Conservation (phyloP, 2,888 invertebrate species). For the Phyllotreta cruciferae region DNA sequence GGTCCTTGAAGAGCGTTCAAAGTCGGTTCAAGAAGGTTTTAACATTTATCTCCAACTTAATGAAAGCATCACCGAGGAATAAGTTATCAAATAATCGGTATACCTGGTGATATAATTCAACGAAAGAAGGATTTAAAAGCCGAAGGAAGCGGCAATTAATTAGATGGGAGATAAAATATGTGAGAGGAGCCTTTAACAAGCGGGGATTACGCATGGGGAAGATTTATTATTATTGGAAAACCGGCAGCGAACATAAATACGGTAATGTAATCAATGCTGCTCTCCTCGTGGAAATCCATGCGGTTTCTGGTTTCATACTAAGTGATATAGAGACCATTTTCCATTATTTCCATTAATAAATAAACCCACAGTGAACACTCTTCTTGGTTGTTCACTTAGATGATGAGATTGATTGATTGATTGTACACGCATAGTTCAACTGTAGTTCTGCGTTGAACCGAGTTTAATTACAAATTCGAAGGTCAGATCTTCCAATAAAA, state of each 20-base stretch:
- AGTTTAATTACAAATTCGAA: too few relatives aligned
- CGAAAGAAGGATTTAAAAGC: not conserved
- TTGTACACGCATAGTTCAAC: too few relatives aligned
- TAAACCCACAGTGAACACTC: too few relatives aligned
- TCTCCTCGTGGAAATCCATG: conserved; percentile 7
- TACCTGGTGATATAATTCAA: not conserved
- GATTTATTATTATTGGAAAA: conserved; percentile 15
- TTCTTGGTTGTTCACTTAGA: too few relatives aligned
- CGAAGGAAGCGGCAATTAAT: conserved; percentile 1
- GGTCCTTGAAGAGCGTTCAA: too few relatives aligned
- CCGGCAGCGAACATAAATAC: conserved; percentile 11
- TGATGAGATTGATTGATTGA: too few relatives aligned
- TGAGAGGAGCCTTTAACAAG: conserved; percentile 11
- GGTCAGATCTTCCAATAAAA: not conserved
- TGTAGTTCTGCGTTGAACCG: too few relatives aligned
- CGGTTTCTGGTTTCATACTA: conserved; percentile 9
- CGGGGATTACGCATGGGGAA: conserved; percentile 7
- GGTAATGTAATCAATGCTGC: conserved; percentile 16
- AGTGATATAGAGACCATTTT: conserved; percentile 5
- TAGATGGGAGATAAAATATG: conserved; percentile 3
- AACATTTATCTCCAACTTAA: too few relatives aligned
- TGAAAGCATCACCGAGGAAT: too few relatives aligned
- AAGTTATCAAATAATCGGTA: not conserved
- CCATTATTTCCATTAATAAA: conserved; percentile 6
- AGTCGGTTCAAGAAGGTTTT: too few relatives aligned